Percentiles rank a stretch among this genome's conserved stretches.
Conservation (phyloP, 2,888 invertebrate genomes). For the Endotricha flammealis region DNA sequence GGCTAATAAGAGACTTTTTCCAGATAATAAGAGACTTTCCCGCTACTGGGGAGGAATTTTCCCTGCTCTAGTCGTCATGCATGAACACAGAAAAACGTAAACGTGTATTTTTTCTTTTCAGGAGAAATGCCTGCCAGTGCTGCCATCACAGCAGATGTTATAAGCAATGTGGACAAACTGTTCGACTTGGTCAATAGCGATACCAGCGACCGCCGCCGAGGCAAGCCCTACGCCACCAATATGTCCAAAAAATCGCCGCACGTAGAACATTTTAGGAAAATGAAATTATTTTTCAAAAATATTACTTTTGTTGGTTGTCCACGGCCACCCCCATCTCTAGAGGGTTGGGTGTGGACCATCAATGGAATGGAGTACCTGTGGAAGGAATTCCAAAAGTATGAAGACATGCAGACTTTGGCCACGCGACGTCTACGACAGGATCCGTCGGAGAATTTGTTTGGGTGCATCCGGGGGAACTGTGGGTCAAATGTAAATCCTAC, state of each 20-base stretch:
- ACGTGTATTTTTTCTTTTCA: slow-evolving; percentile 13
- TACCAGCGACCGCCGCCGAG: slow-evolving; percentile 15
- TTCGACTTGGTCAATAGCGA: slow-evolving; percentile 20
- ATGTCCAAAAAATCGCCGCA: slow-evolving; percentile 11
- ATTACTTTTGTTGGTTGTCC: slow-evolving; percentile 18
- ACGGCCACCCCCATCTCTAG: slow-evolving; percentile 21
- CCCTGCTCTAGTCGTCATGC: too few relatives aligned
- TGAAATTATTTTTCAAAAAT: slow-evolving; percentile 14
- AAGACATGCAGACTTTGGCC: slow-evolving; percentile 19
- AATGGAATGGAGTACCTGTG: too few relatives aligned
- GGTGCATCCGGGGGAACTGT: slow-evolving; percentile 20
- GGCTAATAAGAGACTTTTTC: too few relatives aligned
- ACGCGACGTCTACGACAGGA: slow-evolving; percentile 25
- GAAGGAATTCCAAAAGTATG: slow-evolving; percentile 12
- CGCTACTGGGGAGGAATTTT: too few relatives aligned
- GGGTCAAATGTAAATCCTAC: too few relatives aligned
- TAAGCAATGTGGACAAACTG: slow-evolving; percentile 19
- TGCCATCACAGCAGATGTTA: slow-evolving; percentile 16
- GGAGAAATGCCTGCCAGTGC: slow-evolving; percentile 18
- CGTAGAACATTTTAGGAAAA: slow-evolving; percentile 11
- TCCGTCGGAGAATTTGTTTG: slow-evolving; percentile 23
- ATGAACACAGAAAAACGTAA: too few relatives aligned
- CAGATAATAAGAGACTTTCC: too few relatives aligned
- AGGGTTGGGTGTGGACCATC: slow-evolving; percentile 25
- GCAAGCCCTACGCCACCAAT: slow-evolving; percentile 18